Evolutionary conservation across 2,888 invertebrate species (phyloP), one percentile per base, ranked within the genome.

Genomic region (Zonitis immaculata): DNA sequence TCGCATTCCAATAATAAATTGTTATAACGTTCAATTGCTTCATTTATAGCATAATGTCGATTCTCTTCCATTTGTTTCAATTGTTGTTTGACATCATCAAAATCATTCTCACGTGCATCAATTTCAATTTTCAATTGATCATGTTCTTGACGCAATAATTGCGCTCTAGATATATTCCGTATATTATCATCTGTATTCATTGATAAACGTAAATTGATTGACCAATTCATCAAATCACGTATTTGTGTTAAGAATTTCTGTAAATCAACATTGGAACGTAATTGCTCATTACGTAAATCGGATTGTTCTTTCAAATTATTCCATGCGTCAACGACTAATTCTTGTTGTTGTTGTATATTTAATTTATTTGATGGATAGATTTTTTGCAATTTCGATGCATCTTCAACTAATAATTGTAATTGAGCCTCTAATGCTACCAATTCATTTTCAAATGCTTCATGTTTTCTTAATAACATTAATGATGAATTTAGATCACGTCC

Each of bases 361-460:
- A 87, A 83, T 0, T 93, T 95, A 76, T 97, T 97, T 48, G 87
- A 88, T 0, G 96, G 96, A 77, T 96, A 97, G 28, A 89, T 82
- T 12, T 84, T 83, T 75, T 93, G 91, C 35, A 98, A 80, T 47
- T 92, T 84, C 0, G 88, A 86, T 0, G 95, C 94, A 73, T 98
- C 97, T 68, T 97, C 96, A 45, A 96, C 89, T 3, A 98, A 78
- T 1, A 95, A 84, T 77, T 91, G 89, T 28, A 94, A 78, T 73
- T 94, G 95, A 0, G 93, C 95, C 69, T 97, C 95, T 14, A 97
- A 78, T 0, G 95, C 92, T 0, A 91, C 87, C 52, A 97, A 77
- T 72, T 98, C 97, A 71, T 94, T 95, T 75, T 95, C 95, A 62
- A 92, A 91, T 0, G 91, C 88, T 76, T 95, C 95, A 71, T 97